Conservation (phyloP, 1,140 invertebrate genomes). For the Muscidifurax raptorellus region DNA sequence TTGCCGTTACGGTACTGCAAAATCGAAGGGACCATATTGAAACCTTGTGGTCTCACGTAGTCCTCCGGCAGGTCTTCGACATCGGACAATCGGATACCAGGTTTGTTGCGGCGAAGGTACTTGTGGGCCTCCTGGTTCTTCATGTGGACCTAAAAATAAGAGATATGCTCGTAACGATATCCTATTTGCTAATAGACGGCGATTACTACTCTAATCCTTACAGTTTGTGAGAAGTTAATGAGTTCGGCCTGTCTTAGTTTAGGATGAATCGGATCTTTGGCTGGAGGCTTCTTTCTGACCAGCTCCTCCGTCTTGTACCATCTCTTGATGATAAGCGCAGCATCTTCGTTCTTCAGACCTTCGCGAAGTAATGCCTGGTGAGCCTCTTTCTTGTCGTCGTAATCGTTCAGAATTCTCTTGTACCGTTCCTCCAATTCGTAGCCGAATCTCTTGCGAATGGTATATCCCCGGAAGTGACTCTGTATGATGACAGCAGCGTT, state of each 20-base stretch:
- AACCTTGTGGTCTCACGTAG: conserved; percentile 79
- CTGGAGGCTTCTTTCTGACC: conserved; percentile 59
- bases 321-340: conserved; percentile 71
- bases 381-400: conserved; percentile 69
- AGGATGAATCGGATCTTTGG: conserved; percentile 65
- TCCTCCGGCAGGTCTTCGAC: conserved; percentile 76
- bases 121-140: conserved; percentile 83
- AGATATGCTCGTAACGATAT: background rate
- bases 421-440: conserved; percentile 75
- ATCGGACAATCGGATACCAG: conserved; percentile 76
- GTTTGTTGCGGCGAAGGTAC: conserved; percentile 80
- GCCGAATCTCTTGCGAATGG: conserved; percentile 79
- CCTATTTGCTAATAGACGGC: background rate
- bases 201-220: conserved; percentile 68
- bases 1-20: conserved; percentile 68
- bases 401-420: conserved; percentile 70
- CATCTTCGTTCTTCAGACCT: conserved; percentile 75
- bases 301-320: conserved; percentile 71
- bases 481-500: conserved; percentile 81
- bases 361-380: conserved; percentile 70
- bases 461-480: conserved; percentile 82
- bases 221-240: conserved; percentile 75
- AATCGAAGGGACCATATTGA: conserved; percentile 77
- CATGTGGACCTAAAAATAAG: conserved; percentile 78
- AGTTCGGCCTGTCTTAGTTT: conserved; percentile 74